Evolutionary conservation across 1,140 invertebrate genomes (phyloP).

Genomic region (Megalonaias nervosa): DNA sequence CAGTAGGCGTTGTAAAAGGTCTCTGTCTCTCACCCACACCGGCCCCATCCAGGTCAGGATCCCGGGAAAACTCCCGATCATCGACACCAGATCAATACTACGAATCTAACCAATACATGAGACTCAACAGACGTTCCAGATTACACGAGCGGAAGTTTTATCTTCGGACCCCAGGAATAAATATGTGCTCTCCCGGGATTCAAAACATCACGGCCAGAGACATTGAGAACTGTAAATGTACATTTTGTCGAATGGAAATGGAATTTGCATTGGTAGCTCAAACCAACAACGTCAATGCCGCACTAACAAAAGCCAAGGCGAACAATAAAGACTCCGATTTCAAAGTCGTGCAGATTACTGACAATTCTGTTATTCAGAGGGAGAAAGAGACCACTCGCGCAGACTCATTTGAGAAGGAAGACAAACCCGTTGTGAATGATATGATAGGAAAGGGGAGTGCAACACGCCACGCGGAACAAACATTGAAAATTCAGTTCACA

Average conservation of each 20-base stretch:
- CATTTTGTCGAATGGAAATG: slow-evolving; percentile 53
- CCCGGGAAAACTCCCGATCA: slow-evolving; percentile 8
- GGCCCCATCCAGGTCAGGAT: slow-evolving; percentile 14
- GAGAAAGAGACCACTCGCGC: too few species aligned
- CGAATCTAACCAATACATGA: slow-evolving; percentile 37
- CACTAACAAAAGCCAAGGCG: too few species aligned
- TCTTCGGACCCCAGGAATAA: slow-evolving; percentile 43
- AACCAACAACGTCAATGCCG: too few species aligned
- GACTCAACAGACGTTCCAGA: slow-evolving; percentile 43
- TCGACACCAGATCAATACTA: background rate
- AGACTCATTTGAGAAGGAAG: too few species aligned
- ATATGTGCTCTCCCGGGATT: background rate
- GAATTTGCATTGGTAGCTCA: slow-evolving; percentile 41
- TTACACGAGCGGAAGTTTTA: slow-evolving; percentile 53
- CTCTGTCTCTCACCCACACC: slow-evolving; percentile 29
- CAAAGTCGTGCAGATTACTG: too few species aligned
- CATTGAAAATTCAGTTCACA: too few species aligned
- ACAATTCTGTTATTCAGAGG: too few species aligned
- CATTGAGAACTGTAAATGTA: slow-evolving; percentile 47
- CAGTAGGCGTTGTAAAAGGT: slow-evolving; percentile 26
- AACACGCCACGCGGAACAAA: too few species aligned
- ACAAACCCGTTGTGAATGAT: too few species aligned
- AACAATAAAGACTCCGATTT: too few species aligned
- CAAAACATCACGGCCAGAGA: slow-evolving; percentile 22
- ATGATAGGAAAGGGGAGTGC: too few species aligned